Evolutionary conservation across 2,888 invertebrate species (phyloP).

Genomic region (Tethea ocularis): DNA sequence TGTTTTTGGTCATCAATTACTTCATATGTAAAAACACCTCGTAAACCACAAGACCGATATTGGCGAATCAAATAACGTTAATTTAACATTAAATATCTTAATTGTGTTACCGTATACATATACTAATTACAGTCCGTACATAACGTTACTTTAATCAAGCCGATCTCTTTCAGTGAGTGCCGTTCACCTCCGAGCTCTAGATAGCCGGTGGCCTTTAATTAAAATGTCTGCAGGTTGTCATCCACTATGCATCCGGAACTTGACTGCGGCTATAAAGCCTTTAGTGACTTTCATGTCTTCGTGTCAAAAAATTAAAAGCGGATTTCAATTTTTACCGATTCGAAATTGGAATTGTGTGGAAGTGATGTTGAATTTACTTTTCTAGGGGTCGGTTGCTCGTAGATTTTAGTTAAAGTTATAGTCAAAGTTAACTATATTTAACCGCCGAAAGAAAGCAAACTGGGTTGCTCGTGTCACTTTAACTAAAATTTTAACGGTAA

Average conservation of each 20-base stretch:
- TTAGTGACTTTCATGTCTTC: conserved; percentile 16
- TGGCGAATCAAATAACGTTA: not conserved
- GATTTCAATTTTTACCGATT: conserved; percentile 14
- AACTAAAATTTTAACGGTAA: too few relatives aligned
- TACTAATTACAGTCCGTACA: not conserved
- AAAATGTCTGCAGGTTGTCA: conserved; percentile 50
- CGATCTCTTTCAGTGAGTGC: conserved; percentile 23
- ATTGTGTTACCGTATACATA: not conserved
- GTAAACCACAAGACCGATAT: not conserved
- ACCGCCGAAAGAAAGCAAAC: too few relatives aligned
- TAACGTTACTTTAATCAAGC: conserved; percentile 28
- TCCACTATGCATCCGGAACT: conserved; percentile 17
- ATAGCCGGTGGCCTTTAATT: conserved; percentile 38
- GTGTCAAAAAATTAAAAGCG: conserved; percentile 29
- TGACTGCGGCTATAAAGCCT: conserved; percentile 34
- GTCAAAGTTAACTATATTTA: too few relatives aligned
- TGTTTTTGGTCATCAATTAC: not conserved
- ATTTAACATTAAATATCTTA: not conserved
- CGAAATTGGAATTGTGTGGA: not conserved
- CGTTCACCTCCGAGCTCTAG: conserved; percentile 9
- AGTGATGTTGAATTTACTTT: not conserved
- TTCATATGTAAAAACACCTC: not conserved
- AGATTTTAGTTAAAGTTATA: too few relatives aligned
- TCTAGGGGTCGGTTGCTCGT: too few relatives aligned
- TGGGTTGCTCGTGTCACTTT: too few relatives aligned